Conservation (phyloP, 2,888 invertebrate species). For the Thecocarcelia acutangulata region DNA sequence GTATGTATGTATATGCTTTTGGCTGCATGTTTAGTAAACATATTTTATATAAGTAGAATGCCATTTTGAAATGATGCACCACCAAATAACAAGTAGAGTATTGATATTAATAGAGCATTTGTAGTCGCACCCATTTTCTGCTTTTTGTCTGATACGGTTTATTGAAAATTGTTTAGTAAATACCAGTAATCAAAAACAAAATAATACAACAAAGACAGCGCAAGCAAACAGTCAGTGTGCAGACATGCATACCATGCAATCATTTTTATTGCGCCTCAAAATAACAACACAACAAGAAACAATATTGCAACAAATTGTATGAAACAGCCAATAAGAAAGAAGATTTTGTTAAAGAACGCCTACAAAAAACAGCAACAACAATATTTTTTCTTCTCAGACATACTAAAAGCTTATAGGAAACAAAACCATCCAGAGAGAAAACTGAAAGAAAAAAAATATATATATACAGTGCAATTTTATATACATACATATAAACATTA, state of each 20-base stretch:
- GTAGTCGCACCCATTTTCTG: constrained; percentile 54
- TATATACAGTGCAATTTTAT: constrained; percentile 28
- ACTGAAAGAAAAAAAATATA: constrained; percentile 66
- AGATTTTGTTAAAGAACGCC: constrained; percentile 68
- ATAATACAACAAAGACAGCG: constrained; percentile 7
- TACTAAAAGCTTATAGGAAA: constrained; percentile 74
- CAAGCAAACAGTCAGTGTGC: constrained; percentile 4
- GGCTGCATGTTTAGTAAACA: too few relatives aligned
- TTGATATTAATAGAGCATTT: constrained; percentile 8
- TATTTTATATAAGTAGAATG: constrained; percentile 30
- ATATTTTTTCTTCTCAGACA: constrained; percentile 71
- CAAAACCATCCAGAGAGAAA: constrained; percentile 70
- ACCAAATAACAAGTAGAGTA: constrained; percentile 11
- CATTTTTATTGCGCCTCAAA: constrained; percentile 53
- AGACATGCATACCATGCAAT: constrained; percentile 63
- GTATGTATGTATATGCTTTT: neutral
- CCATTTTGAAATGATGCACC: constrained; percentile 46
- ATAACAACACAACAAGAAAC: constrained; percentile 68
- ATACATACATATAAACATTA: neutral
- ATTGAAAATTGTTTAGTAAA: constrained; percentile 53
- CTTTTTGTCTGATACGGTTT: constrained; percentile 31
- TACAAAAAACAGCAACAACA: constrained; percentile 70
- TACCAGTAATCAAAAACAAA: constrained; percentile 14
- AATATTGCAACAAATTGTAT: constrained; percentile 64
- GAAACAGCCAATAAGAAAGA: constrained; percentile 76